Conservation (phyloP, 2,888 invertebrate species). For the Sinhomidia bicolor region DNA sequence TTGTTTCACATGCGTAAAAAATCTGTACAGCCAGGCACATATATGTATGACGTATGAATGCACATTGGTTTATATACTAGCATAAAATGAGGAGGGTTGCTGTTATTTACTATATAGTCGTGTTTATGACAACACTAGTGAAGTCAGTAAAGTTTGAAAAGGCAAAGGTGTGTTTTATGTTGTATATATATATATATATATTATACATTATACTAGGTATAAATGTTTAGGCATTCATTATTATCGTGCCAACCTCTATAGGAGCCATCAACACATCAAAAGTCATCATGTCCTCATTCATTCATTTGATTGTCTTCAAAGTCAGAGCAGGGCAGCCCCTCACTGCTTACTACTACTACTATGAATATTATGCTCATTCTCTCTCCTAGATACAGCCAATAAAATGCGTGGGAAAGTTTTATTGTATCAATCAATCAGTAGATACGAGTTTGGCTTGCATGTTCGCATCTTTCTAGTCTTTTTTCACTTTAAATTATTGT, state of each 20-base stretch:
- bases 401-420: conserved; percentile 67
- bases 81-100: too few species aligned
- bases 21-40: too few species aligned
- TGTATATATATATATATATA: not conserved
- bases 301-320: conserved; percentile 11
- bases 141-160: conserved; percentile 31
- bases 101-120: not conserved
- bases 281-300: conserved; percentile 45
- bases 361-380: not conserved
- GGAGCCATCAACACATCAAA: conserved; percentile 18
- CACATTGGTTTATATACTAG: too few species aligned
- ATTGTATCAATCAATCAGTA: conserved; percentile 51
- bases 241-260: not conserved
- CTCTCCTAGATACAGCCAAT: not conserved
- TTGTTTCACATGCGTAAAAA: conserved; percentile 23
- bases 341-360: too few species aligned
- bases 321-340: not conserved
- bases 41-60: too few species aligned
- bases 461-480: too few species aligned
- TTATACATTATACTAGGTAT: not conserved
- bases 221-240: too few species aligned
- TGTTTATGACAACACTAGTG: not conserved
- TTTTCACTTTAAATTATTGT: too few species aligned
- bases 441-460: conserved; percentile 1
- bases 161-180: not conserved